Percentiles rank a stretch among this genome's conserved stretches.
phyloP scores from a whole-genome alignment of 2,797 vertebrate species.

The Onychomys arenicola region DNA sequence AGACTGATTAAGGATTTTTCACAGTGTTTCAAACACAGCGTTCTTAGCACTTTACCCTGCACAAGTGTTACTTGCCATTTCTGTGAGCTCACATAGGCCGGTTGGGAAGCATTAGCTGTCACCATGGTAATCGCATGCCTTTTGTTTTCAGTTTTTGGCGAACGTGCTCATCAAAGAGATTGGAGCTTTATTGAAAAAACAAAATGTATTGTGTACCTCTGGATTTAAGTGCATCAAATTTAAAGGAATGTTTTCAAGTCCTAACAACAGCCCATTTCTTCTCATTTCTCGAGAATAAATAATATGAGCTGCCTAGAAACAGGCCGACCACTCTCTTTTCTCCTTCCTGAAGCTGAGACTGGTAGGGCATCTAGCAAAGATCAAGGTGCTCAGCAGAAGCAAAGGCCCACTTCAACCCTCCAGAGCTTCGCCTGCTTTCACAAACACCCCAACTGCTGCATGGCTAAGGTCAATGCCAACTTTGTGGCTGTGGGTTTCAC shows the following conservation, averaged over 20 bases:
- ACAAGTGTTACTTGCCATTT: conserved; percentile 64
- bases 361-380: not conserved
- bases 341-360: not conserved
- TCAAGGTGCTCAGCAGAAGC: not conserved
- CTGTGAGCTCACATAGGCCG: conserved; percentile 68
- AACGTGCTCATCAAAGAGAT: conserved; percentile 66
- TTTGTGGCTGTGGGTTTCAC: not conserved
- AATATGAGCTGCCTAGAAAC: not conserved
- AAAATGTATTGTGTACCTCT: conserved; percentile 70
- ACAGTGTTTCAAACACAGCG: conserved; percentile 67
- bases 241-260: conserved; percentile 77
- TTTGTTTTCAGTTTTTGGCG: conserved; percentile 78
- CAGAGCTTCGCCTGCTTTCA: accelerated
- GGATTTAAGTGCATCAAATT: conserved; percentile 58
- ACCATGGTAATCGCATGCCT: conserved; percentile 72
- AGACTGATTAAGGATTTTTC: conserved; percentile 55
- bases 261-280: conserved; percentile 41
- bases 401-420: not conserved
- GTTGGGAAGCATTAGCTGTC: conserved; percentile 80
- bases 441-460: not conserved
- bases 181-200: conserved; percentile 72
- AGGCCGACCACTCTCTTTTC: not conserved
- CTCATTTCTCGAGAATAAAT: conserved; percentile 52
- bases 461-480: not conserved
- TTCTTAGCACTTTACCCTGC: conserved; percentile 69